Percentiles rank a stretch among this genome's conserved stretches.
phyloP scores from a whole-genome alignment of 2,113 vertebrate species.

The Hemicordylus capensis region DNA sequence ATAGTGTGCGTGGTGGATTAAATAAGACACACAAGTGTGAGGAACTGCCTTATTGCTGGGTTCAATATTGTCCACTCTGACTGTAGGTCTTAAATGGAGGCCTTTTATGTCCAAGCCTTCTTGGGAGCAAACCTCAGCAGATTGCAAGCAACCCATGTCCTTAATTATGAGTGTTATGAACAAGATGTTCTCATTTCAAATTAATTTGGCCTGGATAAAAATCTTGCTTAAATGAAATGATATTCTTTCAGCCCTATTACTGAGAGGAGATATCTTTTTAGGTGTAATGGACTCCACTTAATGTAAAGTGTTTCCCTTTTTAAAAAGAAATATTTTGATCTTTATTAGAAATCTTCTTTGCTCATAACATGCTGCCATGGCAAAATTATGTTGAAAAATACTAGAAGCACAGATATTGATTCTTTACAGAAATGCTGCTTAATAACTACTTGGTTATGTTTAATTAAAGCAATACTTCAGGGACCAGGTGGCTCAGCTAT shows the following conservation, averaged over 20 bases:
- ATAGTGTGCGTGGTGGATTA: background rate
- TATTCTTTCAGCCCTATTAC: constrained; percentile 29
- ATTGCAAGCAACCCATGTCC: constrained; percentile 39
- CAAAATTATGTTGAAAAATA: constrained; percentile 39
- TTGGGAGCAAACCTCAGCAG: constrained; percentile 22
- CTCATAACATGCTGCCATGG: background rate
- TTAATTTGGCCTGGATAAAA: constrained; percentile 49
- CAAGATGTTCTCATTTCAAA: constrained; percentile 64
- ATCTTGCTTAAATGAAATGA: constrained; percentile 55
- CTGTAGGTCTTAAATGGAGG: background rate
- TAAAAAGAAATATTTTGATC: constrained; percentile 31
- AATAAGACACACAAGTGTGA: background rate
- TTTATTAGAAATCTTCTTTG: constrained; percentile 34
- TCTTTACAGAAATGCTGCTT: background rate
- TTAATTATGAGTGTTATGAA: constrained; percentile 60
- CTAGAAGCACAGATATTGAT: constrained; percentile 31
- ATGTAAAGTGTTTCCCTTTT: background rate
- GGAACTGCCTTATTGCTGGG: background rate
- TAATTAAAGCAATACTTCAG: constrained; percentile 25
- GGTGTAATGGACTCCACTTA: constrained; percentile 5
- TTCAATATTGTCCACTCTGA: background rate
- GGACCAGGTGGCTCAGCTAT: constrained; percentile 19
- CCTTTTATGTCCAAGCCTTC: background rate
- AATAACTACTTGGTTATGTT: constrained; percentile 31
- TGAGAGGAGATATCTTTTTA: constrained; percentile 11